Base-by-base conservation (phyloP, 2,113 vertebrate species). In the Ammodytes dubius region DNA sequence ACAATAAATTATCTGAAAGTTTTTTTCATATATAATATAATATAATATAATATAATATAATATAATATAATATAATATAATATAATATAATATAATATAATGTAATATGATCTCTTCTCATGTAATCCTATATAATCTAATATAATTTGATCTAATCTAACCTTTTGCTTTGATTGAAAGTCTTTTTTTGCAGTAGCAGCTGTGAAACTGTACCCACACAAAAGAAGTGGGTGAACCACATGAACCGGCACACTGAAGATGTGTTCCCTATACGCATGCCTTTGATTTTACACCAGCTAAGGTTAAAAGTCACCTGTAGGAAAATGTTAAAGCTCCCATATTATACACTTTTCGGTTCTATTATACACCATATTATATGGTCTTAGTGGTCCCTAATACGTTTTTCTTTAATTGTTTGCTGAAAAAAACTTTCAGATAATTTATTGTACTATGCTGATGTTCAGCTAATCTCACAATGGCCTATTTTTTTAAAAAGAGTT, bases 181-280 rank as follows among this genome's bases (percentile, higher is more conserved):
- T 53, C 27, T 27, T 27, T 27, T 27, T 27, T 27, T 27, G 27
- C 27, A 17, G 47, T 7, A 3, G 1, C 8, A 6, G 49, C 6
- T 49, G 10, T 77, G 43, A 81, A 73, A 81, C 57, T 64, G 11
- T 43, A 4, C 77, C 60, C 53, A 47, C 60, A 60, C 42, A 58
- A 37, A 56, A 59, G 47, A 35, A 15, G 54, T 73, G 67, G 56
- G 72, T 7, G 40, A 13, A n/a, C 4, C 27, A 47, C 9, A 9
- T 10, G 6, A n/a, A 27, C 7, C 6, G 0, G 37, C 56, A 6
- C 59, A 68, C 64, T 58, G 58, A 50, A 50, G 47, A 17, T 12
- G 7, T 12, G 0, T 65, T 65, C 57, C 49, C 15, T 53, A 75
- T 79, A 0, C 70, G 46, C 50, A 75, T 2, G 27, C 67, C 27